These are phyloP conservation scores for Gymnothorax reevesii DNA, from an alignment of 2,797 vertebrate species.

Conservation along the genomic window DNA sequence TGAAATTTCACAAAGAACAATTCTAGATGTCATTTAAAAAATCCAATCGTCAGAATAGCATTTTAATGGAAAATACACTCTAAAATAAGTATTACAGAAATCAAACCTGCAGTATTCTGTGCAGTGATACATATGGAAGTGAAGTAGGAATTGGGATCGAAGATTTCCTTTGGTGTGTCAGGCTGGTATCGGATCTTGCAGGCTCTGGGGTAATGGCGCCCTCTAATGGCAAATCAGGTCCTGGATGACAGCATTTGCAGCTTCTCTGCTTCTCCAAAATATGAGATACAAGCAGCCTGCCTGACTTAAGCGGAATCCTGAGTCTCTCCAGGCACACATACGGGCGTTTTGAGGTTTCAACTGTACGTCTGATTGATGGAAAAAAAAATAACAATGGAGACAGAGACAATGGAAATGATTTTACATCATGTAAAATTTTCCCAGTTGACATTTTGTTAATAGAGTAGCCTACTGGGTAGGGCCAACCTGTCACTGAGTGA, in stretches of 20 bases:
- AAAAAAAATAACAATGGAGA: neutral
- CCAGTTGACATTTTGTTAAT: neutral
- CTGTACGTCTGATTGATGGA: neutral
- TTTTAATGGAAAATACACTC: neutral
- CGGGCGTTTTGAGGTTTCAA: constrained; percentile 49
- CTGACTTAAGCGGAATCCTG: constrained; percentile 64
- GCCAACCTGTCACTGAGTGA: constrained; percentile 55
- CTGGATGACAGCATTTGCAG: constrained; percentile 76
- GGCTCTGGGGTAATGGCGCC: constrained; percentile 65
- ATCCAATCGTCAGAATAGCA: neutral
- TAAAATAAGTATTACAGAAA: neutral
- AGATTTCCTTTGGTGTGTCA: constrained; percentile 20
- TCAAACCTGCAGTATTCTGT: constrained; percentile 10
- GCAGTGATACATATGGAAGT: neutral
- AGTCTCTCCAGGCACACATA: constrained; percentile 88
- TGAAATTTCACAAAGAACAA: neutral
- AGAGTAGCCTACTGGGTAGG: neutral
- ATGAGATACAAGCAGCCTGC: constrained; percentile 72
- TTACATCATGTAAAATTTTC: neutral
- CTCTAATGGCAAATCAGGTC: constrained; percentile 71
- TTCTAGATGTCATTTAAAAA: neutral
- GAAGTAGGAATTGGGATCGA: neutral
- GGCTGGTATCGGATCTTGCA: constrained; percentile 23
- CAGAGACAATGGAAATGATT: neutral
- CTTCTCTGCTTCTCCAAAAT: constrained; percentile 79